These are phyloP conservation scores for Illadopsis cleaveri DNA, from an alignment of 2,113 vertebrate species.

Conservation along the genomic window DNA sequence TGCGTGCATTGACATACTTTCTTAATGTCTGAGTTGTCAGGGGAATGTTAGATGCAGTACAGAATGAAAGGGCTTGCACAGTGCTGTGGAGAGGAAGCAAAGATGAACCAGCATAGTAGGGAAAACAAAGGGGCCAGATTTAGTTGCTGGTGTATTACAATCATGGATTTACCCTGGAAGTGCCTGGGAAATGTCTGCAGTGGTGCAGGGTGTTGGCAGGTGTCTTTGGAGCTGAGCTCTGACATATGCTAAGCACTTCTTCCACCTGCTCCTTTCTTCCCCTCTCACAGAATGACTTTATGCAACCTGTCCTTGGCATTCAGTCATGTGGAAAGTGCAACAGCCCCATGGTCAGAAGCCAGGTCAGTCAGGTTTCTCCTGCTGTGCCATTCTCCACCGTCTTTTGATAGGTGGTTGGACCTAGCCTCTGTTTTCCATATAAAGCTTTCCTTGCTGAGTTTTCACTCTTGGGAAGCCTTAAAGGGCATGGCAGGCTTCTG, in stretches of 20 bases:
- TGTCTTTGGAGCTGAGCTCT: not conserved
- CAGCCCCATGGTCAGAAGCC: not conserved
- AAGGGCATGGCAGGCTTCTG: not conserved
- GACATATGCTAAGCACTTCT: not conserved
- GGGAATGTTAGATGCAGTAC: not conserved
- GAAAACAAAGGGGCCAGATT: not conserved
- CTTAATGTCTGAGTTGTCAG: not conserved
- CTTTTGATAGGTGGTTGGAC: not conserved
- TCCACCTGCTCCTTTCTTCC: not conserved
- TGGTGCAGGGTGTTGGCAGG: not conserved
- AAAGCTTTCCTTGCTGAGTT: not conserved
- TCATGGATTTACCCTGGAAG: not conserved
- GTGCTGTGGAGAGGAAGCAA: not conserved
- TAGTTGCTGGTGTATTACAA: fast-evolving
- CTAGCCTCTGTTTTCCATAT: not conserved
- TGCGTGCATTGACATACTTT: not conserved
- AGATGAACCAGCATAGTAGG: not conserved
- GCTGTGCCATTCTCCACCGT: not conserved
- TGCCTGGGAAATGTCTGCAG: not conserved
- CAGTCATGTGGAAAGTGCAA: not conserved
- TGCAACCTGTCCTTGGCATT: not conserved
- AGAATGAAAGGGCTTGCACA: not conserved
- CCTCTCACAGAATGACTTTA: not conserved
- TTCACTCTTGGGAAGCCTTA: not conserved
- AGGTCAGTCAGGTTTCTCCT: not conserved